These are phyloP conservation scores for Leptinotarsa haldemani DNA, from an alignment of 2,888 invertebrate species.

Conservation along the genomic window DNA sequence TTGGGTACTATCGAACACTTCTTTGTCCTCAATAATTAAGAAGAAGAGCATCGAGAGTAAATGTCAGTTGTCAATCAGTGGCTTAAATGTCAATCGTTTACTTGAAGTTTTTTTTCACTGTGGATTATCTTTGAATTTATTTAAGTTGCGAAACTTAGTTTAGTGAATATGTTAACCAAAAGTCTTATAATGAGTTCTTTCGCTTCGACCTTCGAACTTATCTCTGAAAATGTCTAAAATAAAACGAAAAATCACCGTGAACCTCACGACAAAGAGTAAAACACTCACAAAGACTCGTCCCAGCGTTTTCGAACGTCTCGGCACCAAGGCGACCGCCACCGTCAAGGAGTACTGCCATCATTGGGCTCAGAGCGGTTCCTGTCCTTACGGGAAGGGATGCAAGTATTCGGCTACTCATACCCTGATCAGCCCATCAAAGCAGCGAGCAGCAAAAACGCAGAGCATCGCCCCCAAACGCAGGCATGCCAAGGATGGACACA, in stretches of 20 bases:
- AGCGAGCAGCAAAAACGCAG: conserved; percentile 76
- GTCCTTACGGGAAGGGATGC: conserved; percentile 82
- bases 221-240: conserved; percentile 72
- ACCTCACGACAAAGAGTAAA: conserved; percentile 69
- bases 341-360: conserved; percentile 78
- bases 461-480: conserved; percentile 55
- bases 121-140: not conserved
- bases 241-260: conserved; percentile 83
- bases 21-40: too few relatives aligned
- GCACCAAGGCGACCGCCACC: conserved; percentile 73
- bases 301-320: conserved; percentile 86
- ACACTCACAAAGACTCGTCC: conserved; percentile 71
- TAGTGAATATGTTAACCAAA: conserved; percentile 35
- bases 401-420: conserved; percentile 81
- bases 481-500: conserved; percentile 57
- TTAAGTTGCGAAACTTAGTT: not conserved
- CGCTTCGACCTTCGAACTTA: conserved; percentile 19
- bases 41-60: too few relatives aligned
- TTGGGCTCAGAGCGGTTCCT: conserved; percentile 82
- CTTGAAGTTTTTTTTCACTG: too few relatives aligned
- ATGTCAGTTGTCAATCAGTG: not conserved
- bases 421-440: conserved; percentile 81
- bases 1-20: too few relatives aligned
- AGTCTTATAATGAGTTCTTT: conserved; percentile 19
- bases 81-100: too few relatives aligned